phyloP scores from a whole-genome alignment of 1,140 invertebrate genomes.

The Bathynomus jamesi region DNA sequence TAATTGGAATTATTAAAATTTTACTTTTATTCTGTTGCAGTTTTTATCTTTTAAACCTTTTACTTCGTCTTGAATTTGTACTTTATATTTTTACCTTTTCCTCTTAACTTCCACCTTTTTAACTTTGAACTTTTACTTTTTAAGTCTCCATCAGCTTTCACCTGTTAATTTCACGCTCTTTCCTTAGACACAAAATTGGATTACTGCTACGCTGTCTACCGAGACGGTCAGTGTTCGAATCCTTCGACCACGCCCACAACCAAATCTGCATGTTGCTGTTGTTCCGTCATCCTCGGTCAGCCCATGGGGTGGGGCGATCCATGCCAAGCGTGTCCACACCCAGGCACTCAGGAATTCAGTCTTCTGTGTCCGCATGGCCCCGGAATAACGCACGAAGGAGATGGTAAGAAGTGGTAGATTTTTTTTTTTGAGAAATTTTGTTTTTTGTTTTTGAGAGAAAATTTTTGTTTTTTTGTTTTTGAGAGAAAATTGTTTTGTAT shows the following conservation, averaged over 20 bases:
- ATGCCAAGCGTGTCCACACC: conserved; percentile 67
- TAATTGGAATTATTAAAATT: no score
- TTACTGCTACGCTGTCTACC: conserved; percentile 70
- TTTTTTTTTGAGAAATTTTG: not conserved
- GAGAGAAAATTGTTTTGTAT: not conserved
- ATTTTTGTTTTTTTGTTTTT: not conserved
- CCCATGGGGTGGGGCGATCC: conserved; percentile 72
- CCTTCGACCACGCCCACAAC: conserved; percentile 67
- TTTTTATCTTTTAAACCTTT: no score
- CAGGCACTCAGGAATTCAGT: conserved; percentile 61
- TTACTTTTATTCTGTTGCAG: no score
- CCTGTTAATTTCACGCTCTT: no score
- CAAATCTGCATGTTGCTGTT: conserved; percentile 78
- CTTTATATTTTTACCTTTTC: no score
- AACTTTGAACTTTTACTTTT: no score
- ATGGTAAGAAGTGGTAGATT: conserved; percentile 48
- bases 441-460: not conserved
- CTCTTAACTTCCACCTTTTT: no score
- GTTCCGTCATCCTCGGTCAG: conserved; percentile 59
- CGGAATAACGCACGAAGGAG: conserved; percentile 71
- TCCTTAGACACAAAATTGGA: conserved; percentile 75
- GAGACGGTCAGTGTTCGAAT: conserved; percentile 67
- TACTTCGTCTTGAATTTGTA: no score
- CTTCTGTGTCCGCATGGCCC: conserved; percentile 67
- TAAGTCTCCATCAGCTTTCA: no score